Evolutionary conservation across 2,113 vertebrate genomes (phyloP), one percentile per base, ranked within the genome.

Genomic region (Chlamydotis undulata): DNA sequence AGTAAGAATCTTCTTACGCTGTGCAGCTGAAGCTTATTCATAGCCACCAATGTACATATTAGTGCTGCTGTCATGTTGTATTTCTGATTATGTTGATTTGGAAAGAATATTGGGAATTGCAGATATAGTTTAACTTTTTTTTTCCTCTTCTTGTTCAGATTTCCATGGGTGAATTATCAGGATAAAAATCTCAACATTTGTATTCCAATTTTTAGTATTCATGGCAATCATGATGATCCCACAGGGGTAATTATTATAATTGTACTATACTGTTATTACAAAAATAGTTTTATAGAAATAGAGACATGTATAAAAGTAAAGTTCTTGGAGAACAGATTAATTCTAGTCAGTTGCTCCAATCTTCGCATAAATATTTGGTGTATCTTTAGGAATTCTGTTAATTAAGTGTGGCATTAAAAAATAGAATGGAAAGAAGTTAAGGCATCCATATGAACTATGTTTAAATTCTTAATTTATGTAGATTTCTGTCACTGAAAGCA

Each of bases 141-240:
- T 76, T 33, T 10, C 33, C 50, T 89, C 47, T 82, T 93, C 86
- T 76, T 91, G 7, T 94, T 83, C 82, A 99, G 99, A 96, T 99
- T 99, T 97, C 99, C 99, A 1, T 99, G 99, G 99, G 99, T 99
- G 63, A 99, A 99, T 97, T 99, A 99, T 76, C 98, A 99, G 95
- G 99, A 99, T 96, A 96, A 96, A 96, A 99, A 99, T 96, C 97
- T 99, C 79, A 99, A 99, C 97, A 98, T 99, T 97, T 99, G 99
- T 47, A 98, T 99, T 93, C 99, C 99, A 6, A 97, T 99, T 74
- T 99, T 99, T 94, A 99, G 99, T 96, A 98, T 99, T 95, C 99
- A 99, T 92, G 99, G 99, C 83, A 99, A 99, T 98, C 99, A 99
- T 41, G 99, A 99, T 88, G 99, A 99, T 97, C 99, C 99, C 43